Evolutionary conservation across 2,113 vertebrate genomes (phyloP).

Genomic region (Nyctereutes procyonoides): DNA sequence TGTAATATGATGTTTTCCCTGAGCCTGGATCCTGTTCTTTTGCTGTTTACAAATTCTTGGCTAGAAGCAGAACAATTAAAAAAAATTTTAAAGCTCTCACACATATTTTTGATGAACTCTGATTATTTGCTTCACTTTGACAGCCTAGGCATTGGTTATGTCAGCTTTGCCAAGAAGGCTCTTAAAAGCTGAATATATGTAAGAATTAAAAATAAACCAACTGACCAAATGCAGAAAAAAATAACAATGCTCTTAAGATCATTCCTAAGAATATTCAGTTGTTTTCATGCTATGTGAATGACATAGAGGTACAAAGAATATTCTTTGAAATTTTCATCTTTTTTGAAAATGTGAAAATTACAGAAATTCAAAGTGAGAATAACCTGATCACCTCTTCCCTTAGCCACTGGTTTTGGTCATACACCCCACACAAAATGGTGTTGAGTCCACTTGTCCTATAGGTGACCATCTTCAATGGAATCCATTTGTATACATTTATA

Average conservation of each 20-base stretch:
- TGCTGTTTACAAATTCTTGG: background rate
- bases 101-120: background rate
- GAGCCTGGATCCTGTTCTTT: background rate
- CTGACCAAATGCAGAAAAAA: background rate
- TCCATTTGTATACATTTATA: background rate
- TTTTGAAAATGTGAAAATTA: background rate
- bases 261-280: background rate
- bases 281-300: background rate
- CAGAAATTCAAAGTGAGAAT: background rate
- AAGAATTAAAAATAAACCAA: background rate
- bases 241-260: background rate
- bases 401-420: background rate
- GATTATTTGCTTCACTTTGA: background rate
- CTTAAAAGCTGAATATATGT: background rate
- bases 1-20: background rate
- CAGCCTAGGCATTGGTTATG: background rate
- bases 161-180: background rate
- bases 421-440: background rate
- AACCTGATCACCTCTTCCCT: background rate
- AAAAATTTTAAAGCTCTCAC: background rate
- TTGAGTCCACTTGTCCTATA: background rate
- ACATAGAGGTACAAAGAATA: background rate
- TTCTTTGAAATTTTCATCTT: background rate
- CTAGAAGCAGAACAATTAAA: background rate
- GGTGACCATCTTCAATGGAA: background rate